Percentiles rank a stretch among this genome's conserved stretches.
Evolutionary conservation across 2,797 vertebrate genomes (phyloP).

Genomic region (Eospalax fontanierii): DNA sequence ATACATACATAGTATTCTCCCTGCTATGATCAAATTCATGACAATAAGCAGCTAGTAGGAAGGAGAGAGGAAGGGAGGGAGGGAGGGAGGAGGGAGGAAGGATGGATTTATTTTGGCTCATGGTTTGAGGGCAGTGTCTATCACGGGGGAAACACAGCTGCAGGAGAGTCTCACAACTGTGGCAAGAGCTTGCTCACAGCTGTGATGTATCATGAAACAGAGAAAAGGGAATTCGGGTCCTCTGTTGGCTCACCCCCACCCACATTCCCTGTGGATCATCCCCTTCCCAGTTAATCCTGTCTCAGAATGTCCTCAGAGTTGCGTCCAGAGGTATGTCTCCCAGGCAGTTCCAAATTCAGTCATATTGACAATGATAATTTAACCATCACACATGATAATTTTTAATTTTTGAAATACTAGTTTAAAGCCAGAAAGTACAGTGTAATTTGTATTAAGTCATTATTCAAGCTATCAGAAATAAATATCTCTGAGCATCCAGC

Average conservation of each 20-base stretch:
- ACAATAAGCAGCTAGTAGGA: too few relatives aligned
- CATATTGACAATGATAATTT: neutral
- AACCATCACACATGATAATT: neutral
- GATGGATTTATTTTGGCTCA: too few relatives aligned
- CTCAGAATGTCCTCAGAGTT: neutral
- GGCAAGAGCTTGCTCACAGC: too few relatives aligned
- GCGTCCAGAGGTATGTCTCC: neutral
- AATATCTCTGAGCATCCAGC: neutral
- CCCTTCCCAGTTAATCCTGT: neutral
- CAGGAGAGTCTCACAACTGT: too few relatives aligned
- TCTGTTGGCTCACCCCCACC: neutral
- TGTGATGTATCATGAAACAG: neutral
- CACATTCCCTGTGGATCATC: neutral
- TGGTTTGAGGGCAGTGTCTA: too few relatives aligned
- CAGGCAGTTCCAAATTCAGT: neutral
- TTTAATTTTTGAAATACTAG: neutral
- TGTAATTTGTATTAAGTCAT: neutral
- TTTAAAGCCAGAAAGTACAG: neutral
- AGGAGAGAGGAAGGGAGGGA: too few relatives aligned
- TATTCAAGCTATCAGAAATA: constrained; percentile 17
- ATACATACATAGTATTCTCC: too few relatives aligned
- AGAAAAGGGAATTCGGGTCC: neutral
- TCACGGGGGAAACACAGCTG: too few relatives aligned
- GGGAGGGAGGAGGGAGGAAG: too few relatives aligned
- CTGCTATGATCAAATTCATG: too few relatives aligned